A percentile compares a stretch with the other conserved stretches of the same genome.
phyloP scores from a whole-genome alignment of 2,888 invertebrate genomes.

The Brassicogethes aeneus region DNA sequence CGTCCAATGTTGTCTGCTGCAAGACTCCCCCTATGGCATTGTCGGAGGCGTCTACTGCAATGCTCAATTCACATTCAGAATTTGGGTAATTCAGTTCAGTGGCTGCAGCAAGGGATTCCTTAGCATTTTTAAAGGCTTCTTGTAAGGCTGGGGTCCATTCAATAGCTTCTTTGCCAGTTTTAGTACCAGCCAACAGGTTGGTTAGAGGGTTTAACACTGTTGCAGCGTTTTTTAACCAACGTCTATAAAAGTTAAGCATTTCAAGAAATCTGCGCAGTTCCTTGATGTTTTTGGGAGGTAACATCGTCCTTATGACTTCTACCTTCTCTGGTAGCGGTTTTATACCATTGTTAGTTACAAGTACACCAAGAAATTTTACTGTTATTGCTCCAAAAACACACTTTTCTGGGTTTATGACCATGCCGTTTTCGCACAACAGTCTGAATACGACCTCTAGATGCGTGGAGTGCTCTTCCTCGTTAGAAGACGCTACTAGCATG shows the following conservation, averaged over 20 bases:
- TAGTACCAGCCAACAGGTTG: too few species aligned
- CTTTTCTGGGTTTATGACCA: slow-evolving; percentile 20
- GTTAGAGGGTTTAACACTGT: too few species aligned
- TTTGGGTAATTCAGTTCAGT: too few species aligned
- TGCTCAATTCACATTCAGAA: too few species aligned
- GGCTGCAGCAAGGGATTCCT: too few species aligned
- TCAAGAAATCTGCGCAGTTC: slow-evolving; percentile 1
- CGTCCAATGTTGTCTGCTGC: slow-evolving; percentile 1
- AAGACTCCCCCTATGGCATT: background rate
- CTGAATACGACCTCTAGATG: slow-evolving; percentile 19
- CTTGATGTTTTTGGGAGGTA: background rate
- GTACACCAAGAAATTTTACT: slow-evolving; percentile 4
- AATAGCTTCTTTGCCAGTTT: background rate
- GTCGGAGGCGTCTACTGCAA: background rate
- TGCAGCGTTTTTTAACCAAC: too few species aligned
- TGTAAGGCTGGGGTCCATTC: too few species aligned
- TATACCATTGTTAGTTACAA: background rate
- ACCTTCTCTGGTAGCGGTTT: slow-evolving; percentile 6
- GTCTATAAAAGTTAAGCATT: slow-evolving; percentile 16
- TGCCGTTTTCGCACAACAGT: slow-evolving; percentile 17
- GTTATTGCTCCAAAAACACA: slow-evolving; percentile 7
- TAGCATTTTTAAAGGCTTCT: too few species aligned
- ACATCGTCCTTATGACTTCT: background rate
- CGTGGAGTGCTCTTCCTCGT: slow-evolving; percentile 14
- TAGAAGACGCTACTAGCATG: slow-evolving; percentile 20